phyloP scores from a whole-genome alignment of 2,113 vertebrate genomes.

The Tretioscincus oriximinensis region DNA sequence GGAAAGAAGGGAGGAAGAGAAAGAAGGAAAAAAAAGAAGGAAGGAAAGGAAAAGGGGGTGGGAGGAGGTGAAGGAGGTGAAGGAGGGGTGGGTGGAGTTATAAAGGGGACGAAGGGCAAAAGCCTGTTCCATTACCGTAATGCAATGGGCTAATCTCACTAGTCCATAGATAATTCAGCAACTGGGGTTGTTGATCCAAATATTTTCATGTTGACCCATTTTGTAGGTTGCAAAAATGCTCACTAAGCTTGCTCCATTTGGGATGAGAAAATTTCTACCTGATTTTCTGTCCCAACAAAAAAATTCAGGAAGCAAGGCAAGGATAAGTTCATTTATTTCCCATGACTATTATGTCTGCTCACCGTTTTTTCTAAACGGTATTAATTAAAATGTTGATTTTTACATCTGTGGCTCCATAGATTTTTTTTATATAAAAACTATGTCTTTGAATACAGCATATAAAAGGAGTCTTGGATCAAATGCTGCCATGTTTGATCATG shows the following conservation, averaged over 20 bases:
- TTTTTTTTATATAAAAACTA: not conserved
- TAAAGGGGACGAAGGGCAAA: no score
- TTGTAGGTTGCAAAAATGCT: conserved; percentile 6
- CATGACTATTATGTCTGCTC: conserved; percentile 26
- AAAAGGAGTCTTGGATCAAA: not conserved
- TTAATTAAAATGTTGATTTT: conserved; percentile 37
- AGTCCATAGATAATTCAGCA: not conserved
- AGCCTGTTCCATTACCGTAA: no score
- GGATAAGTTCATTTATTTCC: not conserved
- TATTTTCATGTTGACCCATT: conserved; percentile 41
- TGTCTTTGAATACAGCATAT: not conserved
- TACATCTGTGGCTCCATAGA: not conserved
- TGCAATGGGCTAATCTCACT: no score
- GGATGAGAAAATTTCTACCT: not conserved
- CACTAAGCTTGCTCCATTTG: conserved; percentile 15
- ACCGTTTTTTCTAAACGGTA: not conserved
- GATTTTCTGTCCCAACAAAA: not conserved
- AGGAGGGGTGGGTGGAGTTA: no score
- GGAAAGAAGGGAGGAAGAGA: no score
- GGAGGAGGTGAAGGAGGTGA: no score
- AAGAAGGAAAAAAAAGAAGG: no score
- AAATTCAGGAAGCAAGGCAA: not conserved
- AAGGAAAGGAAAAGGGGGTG: no score
- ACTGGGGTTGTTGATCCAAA: not conserved
- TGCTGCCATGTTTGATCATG: not conserved